Evolutionary conservation across 1,140 invertebrate species (phyloP), one percentile per base, ranked within the genome.

Genomic region (Epicauta chinensis): DNA sequence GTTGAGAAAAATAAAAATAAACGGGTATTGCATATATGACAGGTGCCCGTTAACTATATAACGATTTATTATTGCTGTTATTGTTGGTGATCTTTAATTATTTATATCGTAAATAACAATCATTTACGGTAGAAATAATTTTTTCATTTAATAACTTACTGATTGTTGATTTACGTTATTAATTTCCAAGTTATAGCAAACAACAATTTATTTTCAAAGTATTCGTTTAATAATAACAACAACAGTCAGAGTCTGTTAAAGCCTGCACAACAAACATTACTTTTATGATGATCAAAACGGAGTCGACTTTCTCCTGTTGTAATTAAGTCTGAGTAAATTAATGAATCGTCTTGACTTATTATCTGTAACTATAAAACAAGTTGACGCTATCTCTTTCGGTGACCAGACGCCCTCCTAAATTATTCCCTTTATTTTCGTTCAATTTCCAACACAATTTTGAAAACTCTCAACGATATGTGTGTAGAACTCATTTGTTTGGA

Each of bases 311-410:
- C 52, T 51, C 51, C 45, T 7, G 23, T 35, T 56, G 47, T 57
- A 60, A 60, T 60, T 54, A 60, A 60, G 55, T 32, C 10, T n/a
- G 51, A 23, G 23, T 2, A 23, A 60, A 60, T 60, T 60, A 60
- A 60, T 60, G 58, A 57, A 57, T 58, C 58, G 55, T 47, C 51
- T 53, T 42, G 38, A 45, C 40, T 17, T 36, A 46, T 44, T 60
- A 55, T 60, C 58, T 54, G 51, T 48, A 41, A n/a, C 55, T 44
- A 54, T 60, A 60, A 60, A 60, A 53, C 51, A 57, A 51, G 39
- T 54, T 51, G 55, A 60, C 58, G 43, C 55, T 57, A 60, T 60
- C 58, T 57, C 29, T 41, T 23, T 49, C 50, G 51, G 55, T 57
- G n/a, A n/a, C n/a, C n/a, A n/a, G n/a, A n/a, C n/a, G n/a, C n/a